Conservation (phyloP, 2,888 invertebrate genomes). For the Pardosa pseudoannulata region DNA sequence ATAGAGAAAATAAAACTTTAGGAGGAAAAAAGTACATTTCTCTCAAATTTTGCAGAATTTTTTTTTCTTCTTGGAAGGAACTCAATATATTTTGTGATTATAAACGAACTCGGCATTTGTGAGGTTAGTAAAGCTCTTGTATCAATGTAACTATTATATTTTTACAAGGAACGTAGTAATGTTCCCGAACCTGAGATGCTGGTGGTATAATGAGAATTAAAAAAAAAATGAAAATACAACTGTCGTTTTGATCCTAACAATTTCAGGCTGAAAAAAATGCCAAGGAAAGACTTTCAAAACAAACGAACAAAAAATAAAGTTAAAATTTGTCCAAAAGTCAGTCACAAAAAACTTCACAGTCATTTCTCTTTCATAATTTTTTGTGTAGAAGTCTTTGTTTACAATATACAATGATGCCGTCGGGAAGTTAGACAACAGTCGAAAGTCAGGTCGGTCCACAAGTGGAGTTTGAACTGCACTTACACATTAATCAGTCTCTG, state of each 20-base stretch:
- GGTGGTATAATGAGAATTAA: constrained; percentile 12
- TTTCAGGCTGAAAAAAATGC: constrained; percentile 4
- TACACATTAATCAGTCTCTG: not conserved
- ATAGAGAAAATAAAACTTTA: not conserved
- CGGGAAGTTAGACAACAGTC: not conserved
- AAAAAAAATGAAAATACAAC: constrained; percentile 15
- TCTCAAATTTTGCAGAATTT: not conserved
- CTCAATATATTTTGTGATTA: not conserved
- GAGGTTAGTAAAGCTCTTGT: not conserved
- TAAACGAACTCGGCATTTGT: not conserved
- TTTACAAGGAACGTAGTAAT: not conserved
- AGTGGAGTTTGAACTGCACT: not conserved
- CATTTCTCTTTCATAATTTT: not conserved
- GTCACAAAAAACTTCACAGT: constrained; percentile 8
- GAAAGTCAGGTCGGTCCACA: not conserved
- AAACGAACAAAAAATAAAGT: constrained; percentile 8
- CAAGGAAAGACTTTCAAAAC: constrained; percentile 17
- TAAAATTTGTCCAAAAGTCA: constrained; percentile 12
- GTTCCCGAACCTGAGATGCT: constrained; percentile 45
- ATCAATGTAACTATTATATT: not conserved
- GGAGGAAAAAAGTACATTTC: not conserved
- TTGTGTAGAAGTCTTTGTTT: not conserved
- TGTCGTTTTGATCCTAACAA: constrained; percentile 60
- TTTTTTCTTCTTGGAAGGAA: not conserved
- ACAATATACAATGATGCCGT: constrained; percentile 13